Evolutionary conservation across 2,888 invertebrate genomes (phyloP), one percentile per base, ranked within the genome.

Genomic region (Hanleya hanleyi): DNA sequence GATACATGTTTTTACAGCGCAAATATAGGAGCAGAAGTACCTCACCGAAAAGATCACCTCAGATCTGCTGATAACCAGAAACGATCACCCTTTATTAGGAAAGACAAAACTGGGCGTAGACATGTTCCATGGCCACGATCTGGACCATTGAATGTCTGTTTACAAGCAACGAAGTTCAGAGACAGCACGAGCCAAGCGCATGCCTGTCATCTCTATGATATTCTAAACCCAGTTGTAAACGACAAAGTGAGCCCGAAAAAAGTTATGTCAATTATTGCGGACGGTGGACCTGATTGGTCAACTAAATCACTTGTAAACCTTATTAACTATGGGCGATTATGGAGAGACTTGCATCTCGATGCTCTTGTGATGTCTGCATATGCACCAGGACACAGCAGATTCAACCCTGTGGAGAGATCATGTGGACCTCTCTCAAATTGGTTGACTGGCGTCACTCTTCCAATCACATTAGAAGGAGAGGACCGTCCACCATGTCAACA

Each of bases 251-350:
- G 22, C 22, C 51, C 51, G 7, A 51, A 22, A 18, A 41, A 7
- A 12, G 22, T n/a, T 51, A 26, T 51, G 7, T 7, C 51, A 7
- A 12, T 51, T 7, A 51, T 51, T n/a, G 51, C 51, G 22, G 51
- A 18, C 26, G 51, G 51, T 51, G 22, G 51, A n/a, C 51, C 51
- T n/a, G 51, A 51, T 51, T 51, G 51, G 51, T 51, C 51, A 18
- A 51, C 51, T 12, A 51, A 51, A 22, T 51, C 51, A 18, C 7
- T 51, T 12, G 51, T 51, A 22, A 51, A 51, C 22, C n/a, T 51
- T 12, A 22, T 18, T 7, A 51, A 18, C 51, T 51, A 51, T 22
- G 51, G 26, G 22, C 12, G 51, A 18, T 7, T 51, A 12, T 51
- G 26, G 51, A 12, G 51, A 51, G 51, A 51, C 22, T 22, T 51